Percentiles rank a stretch among this genome's conserved stretches.
These are phyloP conservation scores for Mythimna pallens DNA, from an alignment of 2,888 invertebrate species.

Conservation along the genomic window DNA sequence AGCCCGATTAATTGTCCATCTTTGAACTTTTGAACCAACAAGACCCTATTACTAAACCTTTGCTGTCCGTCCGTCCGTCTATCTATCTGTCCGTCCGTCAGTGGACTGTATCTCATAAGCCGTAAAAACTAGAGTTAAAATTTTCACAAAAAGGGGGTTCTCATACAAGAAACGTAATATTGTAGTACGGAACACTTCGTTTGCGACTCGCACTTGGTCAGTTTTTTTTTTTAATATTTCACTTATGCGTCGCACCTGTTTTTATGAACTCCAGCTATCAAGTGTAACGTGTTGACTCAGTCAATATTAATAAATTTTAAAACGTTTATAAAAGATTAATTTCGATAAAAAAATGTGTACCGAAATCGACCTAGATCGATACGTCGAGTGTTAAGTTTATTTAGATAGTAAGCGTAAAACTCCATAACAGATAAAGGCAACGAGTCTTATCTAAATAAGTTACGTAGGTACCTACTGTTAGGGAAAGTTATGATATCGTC, in stretches of 20 bases:
- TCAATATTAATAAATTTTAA: conserved; percentile 64
- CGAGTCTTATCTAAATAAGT: conserved; percentile 60
- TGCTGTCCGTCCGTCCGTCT: too few species aligned
- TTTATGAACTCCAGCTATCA: conserved; percentile 44
- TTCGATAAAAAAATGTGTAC: conserved; percentile 72
- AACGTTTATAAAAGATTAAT: conserved; percentile 67
- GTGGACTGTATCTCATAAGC: too few species aligned
- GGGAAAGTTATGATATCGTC: conserved; percentile 41
- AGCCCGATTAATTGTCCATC: too few species aligned
- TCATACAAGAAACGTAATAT: too few species aligned
- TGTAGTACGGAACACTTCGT: not conserved
- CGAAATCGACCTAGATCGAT: conserved; percentile 85
- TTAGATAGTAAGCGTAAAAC: conserved; percentile 75
- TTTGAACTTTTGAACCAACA: too few species aligned
- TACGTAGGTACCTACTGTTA: conserved; percentile 40
- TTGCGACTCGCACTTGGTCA: not conserved
- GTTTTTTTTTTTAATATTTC: not conserved
- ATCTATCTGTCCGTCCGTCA: too few species aligned
- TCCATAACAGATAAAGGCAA: conserved; percentile 78
- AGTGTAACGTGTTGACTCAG: conserved; percentile 65
- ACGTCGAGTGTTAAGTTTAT: conserved; percentile 74
- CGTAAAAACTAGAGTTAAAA: too few species aligned
- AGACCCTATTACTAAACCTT: too few species aligned
- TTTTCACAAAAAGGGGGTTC: too few species aligned
- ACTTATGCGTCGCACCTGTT: conserved; percentile 10